phyloP scores from a whole-genome alignment of 2,113 vertebrate genomes.

The Chloropsis cyanopogon region DNA sequence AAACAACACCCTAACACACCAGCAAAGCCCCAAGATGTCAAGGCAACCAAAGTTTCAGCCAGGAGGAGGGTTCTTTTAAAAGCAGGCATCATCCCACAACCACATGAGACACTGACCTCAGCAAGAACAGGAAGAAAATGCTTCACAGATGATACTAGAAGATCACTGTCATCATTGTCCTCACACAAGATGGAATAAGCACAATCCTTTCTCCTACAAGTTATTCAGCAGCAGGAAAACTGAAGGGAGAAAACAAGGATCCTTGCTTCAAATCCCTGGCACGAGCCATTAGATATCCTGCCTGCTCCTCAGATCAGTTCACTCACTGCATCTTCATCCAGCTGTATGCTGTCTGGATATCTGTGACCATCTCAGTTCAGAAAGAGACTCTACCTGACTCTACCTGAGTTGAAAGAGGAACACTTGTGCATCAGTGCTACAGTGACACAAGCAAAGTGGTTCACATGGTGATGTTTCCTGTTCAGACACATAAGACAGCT shows the following conservation, averaged over 20 bases:
- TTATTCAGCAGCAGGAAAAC: background rate
- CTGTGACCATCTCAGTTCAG: background rate
- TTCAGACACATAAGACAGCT: background rate
- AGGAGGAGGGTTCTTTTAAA: background rate
- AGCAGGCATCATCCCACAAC: background rate
- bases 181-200: background rate
- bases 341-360: accelerated
- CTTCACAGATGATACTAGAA: background rate
- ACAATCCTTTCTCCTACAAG: background rate
- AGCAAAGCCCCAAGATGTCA: background rate
- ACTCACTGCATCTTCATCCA: background rate
- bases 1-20: background rate
- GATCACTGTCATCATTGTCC: background rate
- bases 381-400: background rate
- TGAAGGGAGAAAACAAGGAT: background rate
- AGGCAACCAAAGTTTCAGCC: background rate
- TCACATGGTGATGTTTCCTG: background rate
- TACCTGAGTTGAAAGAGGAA: background rate
- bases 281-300: background rate
- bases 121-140: background rate
- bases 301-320: background rate
- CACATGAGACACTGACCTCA: background rate
- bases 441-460: background rate
- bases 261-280: background rate
- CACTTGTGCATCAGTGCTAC: background rate